Evolutionary conservation across 2,797 vertebrate genomes (phyloP).

Genomic region (Rhadinocentrus ornatus): DNA sequence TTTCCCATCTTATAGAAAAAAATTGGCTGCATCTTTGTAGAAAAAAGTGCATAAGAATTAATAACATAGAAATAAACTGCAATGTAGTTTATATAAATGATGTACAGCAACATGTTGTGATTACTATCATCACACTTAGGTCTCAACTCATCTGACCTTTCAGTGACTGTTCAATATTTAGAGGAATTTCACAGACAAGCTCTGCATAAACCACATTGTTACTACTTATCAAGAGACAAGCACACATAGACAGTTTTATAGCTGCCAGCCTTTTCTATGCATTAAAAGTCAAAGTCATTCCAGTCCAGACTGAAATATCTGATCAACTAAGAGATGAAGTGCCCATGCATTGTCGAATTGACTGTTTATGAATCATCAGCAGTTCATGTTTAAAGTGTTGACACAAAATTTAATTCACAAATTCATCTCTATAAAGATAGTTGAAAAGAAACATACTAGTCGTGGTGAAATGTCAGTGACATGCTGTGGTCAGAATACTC

Average conservation of each 20-base stretch:
- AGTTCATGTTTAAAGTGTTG: background rate
- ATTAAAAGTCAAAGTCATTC: background rate
- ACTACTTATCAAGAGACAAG: background rate
- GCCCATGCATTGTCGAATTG: background rate
- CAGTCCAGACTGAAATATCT: no score
- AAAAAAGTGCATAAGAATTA: background rate
- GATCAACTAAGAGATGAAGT: background rate
- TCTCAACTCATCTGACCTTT: background rate
- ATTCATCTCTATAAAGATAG: no score
- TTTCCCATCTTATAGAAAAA: background rate
- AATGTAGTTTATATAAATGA: background rate
- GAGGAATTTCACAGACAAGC: background rate
- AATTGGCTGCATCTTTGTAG: background rate
- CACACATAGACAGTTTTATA: background rate
- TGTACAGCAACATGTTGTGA: background rate
- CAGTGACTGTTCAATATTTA: background rate
- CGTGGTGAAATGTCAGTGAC: background rate
- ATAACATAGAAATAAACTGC: background rate
- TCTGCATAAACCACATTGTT: no score
- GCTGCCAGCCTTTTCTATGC: background rate
- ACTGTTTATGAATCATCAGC: background rate
- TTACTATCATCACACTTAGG: no score
- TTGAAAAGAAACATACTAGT: no score
- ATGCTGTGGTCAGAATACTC: background rate
- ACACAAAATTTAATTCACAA: background rate